Evolutionary conservation across 2,888 invertebrate species (phyloP), one percentile per base, ranked within the genome.

Genomic region (Rotaria socialis): DNA sequence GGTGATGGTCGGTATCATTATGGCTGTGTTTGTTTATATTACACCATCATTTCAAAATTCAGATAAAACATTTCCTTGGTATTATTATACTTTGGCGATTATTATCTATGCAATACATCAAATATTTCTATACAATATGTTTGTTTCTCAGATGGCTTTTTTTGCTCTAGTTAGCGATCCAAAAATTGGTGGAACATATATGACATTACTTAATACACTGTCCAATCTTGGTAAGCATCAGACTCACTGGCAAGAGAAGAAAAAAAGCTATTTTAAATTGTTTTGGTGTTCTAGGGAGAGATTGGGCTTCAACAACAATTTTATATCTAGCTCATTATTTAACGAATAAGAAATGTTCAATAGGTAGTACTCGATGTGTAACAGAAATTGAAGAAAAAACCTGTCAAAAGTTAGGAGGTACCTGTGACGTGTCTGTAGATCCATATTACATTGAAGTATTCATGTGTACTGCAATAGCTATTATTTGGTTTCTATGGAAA

Each of bases 61-160:
- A 55, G 47, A 85, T 74, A 43, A 84, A 50, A 50, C 85, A 85
- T 85, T 52, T 55, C 35, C 47, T 2, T 74, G 24, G 41, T 84
- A 58, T 55, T 74, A 55, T 60, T 86, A 87, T 80, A 1, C 47
- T 24, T n/a, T 86, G 22, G 41, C 41, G 8, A 5, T 86, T 14
- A 6, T 86, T 27, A 19, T 87, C 3, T 67, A 58, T 41, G 74
- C 24, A 74, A 16, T 74, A 11, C 56, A 75, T 85, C 56, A 52
- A 58, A 24, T 86, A 35, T n/a, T 84, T 89, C 93, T 96, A 0
- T 97, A 97, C 92, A 94, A 95, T 89, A 97, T 98, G 96, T 99
- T 96, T 91, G 97, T 99, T 10, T 94, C 97, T 0, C 94, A 95
- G 87, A 98, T 99, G 97, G 96, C 97, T 19, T 99, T 99, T 92